These are phyloP conservation scores for Strigamia transsilvanica DNA, from an alignment of 2,888 invertebrate species.

Conservation along the genomic window DNA sequence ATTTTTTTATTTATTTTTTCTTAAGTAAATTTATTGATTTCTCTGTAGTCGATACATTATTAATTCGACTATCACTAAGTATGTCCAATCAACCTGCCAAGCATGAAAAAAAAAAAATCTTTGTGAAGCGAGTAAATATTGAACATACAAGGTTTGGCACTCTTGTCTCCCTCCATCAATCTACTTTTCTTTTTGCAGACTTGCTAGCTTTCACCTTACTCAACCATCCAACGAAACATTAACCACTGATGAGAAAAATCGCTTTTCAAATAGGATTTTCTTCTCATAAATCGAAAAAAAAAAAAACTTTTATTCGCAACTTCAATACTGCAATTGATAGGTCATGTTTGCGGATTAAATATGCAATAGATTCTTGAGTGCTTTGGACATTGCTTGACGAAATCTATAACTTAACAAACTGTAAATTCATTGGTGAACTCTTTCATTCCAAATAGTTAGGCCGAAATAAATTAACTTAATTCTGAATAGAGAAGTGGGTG, in stretches of 20 bases:
- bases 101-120: constrained; percentile 10
- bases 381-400: neutral
- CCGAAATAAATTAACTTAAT: no score
- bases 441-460: neutral
- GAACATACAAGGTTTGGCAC: constrained; percentile 42
- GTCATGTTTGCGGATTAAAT: neutral
- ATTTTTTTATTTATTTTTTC: no score
- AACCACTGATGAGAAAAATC: constrained; percentile 45
- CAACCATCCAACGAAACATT: constrained; percentile 25
- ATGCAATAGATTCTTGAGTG: neutral
- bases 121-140: constrained; percentile 23
- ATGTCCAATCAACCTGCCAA: constrained; percentile 26
- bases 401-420: neutral
- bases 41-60: neutral
- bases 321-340: neutral
- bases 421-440: neutral
- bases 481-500: no score
- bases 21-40: neutral
- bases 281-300: neutral
- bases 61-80: neutral
- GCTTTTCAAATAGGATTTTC: constrained; percentile 18
- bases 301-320: no score
- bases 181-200: constrained; percentile 17
- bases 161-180: constrained; percentile 37
- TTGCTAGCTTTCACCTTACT: constrained; percentile 28